A percentile compares a stretch with the other conserved stretches of the same genome.
Conservation (phyloP, 1,140 invertebrate species). For the Caenorhabditis remanei region DNA sequence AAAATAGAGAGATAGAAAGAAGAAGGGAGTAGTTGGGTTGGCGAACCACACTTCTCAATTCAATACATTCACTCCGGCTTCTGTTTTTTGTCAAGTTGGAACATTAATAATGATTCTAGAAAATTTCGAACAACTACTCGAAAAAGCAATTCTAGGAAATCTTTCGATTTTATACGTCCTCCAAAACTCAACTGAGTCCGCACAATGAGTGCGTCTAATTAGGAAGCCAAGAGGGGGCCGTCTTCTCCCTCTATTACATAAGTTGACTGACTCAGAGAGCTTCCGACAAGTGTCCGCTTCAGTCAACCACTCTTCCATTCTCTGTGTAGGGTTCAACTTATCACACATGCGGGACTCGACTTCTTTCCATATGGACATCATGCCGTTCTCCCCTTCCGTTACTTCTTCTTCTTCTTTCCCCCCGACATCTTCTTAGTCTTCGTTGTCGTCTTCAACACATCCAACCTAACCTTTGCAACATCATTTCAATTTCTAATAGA, state of each 20-base stretch:
- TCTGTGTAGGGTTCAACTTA: conserved; percentile 41
- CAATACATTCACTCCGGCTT: background rate
- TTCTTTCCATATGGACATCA: conserved; percentile 52
- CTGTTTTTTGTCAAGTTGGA: background rate
- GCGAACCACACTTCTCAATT: conserved; percentile 37
- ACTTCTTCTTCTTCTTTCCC: conserved; percentile 7
- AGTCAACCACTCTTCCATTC: conserved; percentile 52
- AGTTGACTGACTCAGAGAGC: conserved; percentile 34
- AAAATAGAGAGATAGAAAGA: background rate
- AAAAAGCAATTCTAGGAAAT: background rate
- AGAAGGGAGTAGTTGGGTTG: background rate
- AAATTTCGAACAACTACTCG: no score
- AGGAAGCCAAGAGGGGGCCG: conserved; percentile 47
- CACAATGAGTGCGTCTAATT: conserved; percentile 41
- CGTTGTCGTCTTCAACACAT: background rate
- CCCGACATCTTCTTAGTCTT: conserved; percentile 13
- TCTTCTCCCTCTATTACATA: conserved; percentile 41
- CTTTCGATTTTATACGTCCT: background rate
- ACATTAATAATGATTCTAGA: background rate
- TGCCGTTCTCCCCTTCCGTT: background rate
- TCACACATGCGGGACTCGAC: conserved; percentile 49
- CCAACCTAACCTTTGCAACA: conserved; percentile 19
- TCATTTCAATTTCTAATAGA: conserved; percentile 9
- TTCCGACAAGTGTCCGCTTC: conserved; percentile 53
- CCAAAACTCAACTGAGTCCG: background rate